These are phyloP conservation scores for Muscicapa adusta DNA, from an alignment of 2,113 vertebrate species.

Conservation along the genomic window DNA sequence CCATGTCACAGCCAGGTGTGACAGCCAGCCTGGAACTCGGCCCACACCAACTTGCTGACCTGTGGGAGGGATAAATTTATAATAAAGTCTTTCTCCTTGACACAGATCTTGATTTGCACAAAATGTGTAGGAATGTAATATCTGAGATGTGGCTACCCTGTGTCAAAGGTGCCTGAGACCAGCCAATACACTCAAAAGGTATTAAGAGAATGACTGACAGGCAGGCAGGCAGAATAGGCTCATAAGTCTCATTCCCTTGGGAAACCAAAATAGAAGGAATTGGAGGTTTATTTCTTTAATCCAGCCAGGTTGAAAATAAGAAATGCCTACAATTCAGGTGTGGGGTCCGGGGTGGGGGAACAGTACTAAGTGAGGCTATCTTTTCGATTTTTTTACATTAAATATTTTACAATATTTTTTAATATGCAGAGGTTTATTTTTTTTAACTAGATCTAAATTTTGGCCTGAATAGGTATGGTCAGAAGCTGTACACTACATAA, in stretches of 20 bases:
- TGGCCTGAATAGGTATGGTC: background rate
- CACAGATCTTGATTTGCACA: background rate
- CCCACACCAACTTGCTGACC: background rate
- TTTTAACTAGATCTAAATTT: background rate
- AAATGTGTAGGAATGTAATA: background rate
- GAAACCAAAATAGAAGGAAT: background rate
- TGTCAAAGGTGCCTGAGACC: conserved; percentile 24
- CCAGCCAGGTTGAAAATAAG: background rate
- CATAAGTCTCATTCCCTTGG: background rate
- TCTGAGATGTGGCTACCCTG: background rate
- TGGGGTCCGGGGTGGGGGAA: too few species aligned
- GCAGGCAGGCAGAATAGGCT: background rate
- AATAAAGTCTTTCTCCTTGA: background rate
- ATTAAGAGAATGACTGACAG: conserved; percentile 20
- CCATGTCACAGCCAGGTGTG: background rate
- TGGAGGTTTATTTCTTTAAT: background rate
- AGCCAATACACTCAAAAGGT: background rate
- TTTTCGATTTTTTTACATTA: background rate
- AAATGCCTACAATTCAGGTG: background rate
- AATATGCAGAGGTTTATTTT: background rate
- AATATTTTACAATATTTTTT: background rate
- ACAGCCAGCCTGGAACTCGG: background rate
- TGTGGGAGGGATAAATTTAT: background rate
- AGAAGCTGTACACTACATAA: background rate
- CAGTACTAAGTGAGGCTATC: background rate